Conservation (phyloP, 2,797 vertebrate genomes). For the Megaceryle alcyon region DNA sequence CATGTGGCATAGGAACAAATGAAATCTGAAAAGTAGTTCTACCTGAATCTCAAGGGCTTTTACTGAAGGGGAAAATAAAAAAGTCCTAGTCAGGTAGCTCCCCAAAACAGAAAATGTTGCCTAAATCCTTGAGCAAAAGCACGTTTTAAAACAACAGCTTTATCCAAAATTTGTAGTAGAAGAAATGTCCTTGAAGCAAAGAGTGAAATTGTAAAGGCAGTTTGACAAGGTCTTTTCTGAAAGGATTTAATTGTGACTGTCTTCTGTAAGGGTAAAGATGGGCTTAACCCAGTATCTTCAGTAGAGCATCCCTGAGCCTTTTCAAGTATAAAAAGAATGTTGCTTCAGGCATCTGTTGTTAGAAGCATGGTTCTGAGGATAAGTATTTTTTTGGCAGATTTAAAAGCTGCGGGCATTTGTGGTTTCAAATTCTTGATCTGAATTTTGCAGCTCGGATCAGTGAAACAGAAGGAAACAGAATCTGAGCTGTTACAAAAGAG, state of each 20-base stretch:
- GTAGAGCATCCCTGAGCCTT: not conserved
- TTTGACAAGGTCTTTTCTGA: not conserved
- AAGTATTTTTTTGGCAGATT: constrained; percentile 32
- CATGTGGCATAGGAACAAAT: not conserved
- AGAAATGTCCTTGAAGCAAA: not conserved
- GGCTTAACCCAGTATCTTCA: not conserved
- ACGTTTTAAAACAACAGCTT: not conserved
- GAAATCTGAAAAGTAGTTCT: not conserved
- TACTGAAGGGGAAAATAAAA: not conserved
- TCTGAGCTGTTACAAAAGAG: constrained; percentile 19
- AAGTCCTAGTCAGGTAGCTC: not conserved
- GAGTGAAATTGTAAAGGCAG: not conserved
- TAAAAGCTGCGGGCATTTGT: constrained; percentile 29
- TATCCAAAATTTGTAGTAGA: not conserved
- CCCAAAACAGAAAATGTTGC: not conserved
- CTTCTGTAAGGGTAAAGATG: not conserved
- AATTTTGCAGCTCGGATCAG: constrained; percentile 37
- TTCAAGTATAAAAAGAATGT: not conserved
- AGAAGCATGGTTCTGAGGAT: constrained; percentile 4
- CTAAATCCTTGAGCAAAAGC: not conserved
- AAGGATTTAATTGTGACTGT: not conserved
- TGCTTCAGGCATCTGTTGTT: not conserved
- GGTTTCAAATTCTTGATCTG: constrained; percentile 48
- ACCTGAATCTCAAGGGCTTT: not conserved
- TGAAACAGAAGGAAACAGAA: not conserved